Percentiles rank a stretch among this genome's conserved stretches.
phyloP scores from a whole-genome alignment of 2,888 invertebrate species.

The Anodontia alba region DNA sequence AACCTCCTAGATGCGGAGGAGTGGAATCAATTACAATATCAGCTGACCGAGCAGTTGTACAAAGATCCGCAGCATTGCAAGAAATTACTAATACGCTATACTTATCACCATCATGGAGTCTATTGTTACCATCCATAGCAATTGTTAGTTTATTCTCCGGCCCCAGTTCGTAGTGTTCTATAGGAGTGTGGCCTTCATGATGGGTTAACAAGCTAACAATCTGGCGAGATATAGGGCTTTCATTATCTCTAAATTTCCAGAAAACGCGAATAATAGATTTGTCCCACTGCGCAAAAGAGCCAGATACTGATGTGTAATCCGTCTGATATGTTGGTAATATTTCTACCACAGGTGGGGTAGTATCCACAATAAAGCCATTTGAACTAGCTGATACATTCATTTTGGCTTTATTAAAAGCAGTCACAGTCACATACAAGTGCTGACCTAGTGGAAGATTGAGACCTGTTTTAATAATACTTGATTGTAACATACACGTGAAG shows the following conservation, averaged over 20 bases:
- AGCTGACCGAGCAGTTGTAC: conserved; percentile 47
- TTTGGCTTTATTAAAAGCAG: conserved; percentile 44
- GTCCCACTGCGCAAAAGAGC: conserved; percentile 37
- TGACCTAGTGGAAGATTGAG: conserved; percentile 26
- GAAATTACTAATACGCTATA: conserved; percentile 52
- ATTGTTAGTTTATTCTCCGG: conserved; percentile 43
- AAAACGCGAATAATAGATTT: conserved; percentile 46
- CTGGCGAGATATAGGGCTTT: conserved; percentile 55
- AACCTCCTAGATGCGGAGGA: conserved; percentile 69
- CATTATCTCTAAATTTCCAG: conserved; percentile 53
- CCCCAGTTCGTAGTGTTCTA: conserved; percentile 46
- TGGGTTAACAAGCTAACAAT: conserved; percentile 46
- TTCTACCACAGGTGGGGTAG: conserved; percentile 29
- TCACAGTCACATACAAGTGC: conserved; percentile 37
- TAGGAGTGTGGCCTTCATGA: conserved; percentile 52
- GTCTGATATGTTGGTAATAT: neutral
- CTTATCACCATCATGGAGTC: conserved; percentile 56
- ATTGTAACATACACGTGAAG: conserved; percentile 35
- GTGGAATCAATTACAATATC: conserved; percentile 64
- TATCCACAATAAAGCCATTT: conserved; percentile 41
- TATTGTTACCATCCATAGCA: conserved; percentile 27
- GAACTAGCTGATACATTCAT: conserved; percentile 28
- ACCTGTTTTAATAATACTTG: conserved; percentile 37
- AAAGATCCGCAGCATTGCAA: conserved; percentile 65
- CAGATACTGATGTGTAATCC: neutral